Evolutionary conservation across 1,140 invertebrate species (phyloP), one percentile per base, ranked within the genome.

Genomic region (Vollenhovia emeryi): DNA sequence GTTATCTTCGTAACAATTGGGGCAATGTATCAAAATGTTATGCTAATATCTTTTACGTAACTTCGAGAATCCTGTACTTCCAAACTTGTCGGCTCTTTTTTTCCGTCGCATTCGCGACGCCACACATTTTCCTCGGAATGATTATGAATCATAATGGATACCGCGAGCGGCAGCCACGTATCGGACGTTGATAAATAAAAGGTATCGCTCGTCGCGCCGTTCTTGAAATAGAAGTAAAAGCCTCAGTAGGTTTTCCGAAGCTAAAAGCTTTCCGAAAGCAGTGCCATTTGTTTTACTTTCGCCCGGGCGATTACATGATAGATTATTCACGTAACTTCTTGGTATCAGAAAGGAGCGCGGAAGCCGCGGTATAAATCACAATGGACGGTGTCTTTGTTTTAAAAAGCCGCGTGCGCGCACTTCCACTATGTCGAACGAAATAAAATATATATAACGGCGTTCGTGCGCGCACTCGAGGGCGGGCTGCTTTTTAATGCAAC

Each of bases 261-360:
- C 78, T 82, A 82, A 82, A 82, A 82, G 78, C 78, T 82, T 82
- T 73, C 33, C 78, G 78, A 73, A 82, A 82, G 78, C 78, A 82
- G 50, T 73, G 66, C 78, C 66, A 82, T 82, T 82, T 82, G 78
- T 82, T 82, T 82, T 82, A 82, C 66, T 82, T 82, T 82, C 52
- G 50, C n/a, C 13, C 52, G 52, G n/a, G n/a, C 78, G 78, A 82
- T 82, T 82, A 82, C 66, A 82, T 82, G 78, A 82, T 82, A 82
- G 78, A 82, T 82, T 82, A 82, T 82, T 82, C 78, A 82, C 66
- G 78, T 82, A 82, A 82, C 78, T 73, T 66, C 50, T 52, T 4
- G 50, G 78, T 82, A 82, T 82, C 78, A 82, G 78, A 82, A 82
- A 73, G 66, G 36, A 71, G 66, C 66, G 66, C 40, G 50, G 40